phyloP scores from a whole-genome alignment of 2,797 vertebrate genomes.

The Eospalax fontanierii region DNA sequence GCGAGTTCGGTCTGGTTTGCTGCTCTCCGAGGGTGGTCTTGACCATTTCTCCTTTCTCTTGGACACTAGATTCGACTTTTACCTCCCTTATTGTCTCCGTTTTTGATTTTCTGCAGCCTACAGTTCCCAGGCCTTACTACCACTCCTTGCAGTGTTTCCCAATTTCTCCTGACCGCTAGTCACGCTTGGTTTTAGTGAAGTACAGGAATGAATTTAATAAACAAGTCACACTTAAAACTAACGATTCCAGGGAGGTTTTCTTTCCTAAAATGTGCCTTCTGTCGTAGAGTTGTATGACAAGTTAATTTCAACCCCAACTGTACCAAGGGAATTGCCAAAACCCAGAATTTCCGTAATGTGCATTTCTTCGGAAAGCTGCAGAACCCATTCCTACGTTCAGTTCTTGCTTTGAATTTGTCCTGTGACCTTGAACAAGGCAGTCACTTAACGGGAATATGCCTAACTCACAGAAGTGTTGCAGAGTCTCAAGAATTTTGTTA shows the following conservation, averaged over 20 bases:
- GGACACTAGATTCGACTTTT: constrained; percentile 31
- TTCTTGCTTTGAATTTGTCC: constrained; percentile 52
- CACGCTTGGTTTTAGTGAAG: constrained; percentile 17
- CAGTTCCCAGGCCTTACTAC: neutral
- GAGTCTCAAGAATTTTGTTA: constrained; percentile 67
- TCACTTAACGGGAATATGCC: constrained; percentile 55
- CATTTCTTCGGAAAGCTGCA: constrained; percentile 25
- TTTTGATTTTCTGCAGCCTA: neutral
- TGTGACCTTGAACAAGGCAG: constrained; percentile 82
- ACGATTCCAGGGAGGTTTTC: constrained; percentile 18
- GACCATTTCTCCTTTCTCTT: neutral
- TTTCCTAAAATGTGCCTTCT: constrained; percentile 17
- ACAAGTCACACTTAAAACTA: constrained; percentile 39
- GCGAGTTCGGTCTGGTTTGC: neutral
- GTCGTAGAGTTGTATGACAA: constrained; percentile 22
- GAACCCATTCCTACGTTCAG: constrained; percentile 38
- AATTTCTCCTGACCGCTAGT: neutral
- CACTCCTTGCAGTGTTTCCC: neutral
- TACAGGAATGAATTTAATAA: constrained; percentile 14
- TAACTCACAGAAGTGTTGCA: constrained; percentile 62
- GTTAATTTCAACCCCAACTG: constrained; percentile 57
- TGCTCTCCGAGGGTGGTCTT: constrained; percentile 4
- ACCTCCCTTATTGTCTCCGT: constrained; percentile 57
- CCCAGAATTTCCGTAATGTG: neutral
- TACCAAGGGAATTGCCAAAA: constrained; percentile 56